Conservation (phyloP, 2,888 invertebrate species). For the Elmis aenea region DNA sequence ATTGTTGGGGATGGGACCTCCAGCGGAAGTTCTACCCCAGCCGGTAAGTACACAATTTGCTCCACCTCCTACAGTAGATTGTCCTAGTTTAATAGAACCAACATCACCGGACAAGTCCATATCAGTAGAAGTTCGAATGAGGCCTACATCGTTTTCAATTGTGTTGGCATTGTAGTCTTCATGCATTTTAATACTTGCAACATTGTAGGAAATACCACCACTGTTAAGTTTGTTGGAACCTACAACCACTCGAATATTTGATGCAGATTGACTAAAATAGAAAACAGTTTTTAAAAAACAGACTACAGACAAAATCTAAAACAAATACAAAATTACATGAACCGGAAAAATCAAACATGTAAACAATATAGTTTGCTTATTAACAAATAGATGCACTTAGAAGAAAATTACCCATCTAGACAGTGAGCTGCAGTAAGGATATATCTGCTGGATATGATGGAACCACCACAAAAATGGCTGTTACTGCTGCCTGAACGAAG, state of each 20-base stretch:
- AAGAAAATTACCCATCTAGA: slow-evolving; percentile 15
- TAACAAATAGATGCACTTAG: too few relatives aligned
- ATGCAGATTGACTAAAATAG: too few relatives aligned
- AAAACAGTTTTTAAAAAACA: too few relatives aligned
- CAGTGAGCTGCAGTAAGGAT: slow-evolving; percentile 35
- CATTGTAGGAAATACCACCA: slow-evolving; percentile 47
- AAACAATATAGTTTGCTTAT: too few relatives aligned
- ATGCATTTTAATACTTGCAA: slow-evolving; percentile 47
- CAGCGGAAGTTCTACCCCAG: slow-evolving; percentile 56
- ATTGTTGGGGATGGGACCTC: slow-evolving; percentile 44
- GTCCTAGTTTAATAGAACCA: slow-evolving; percentile 54
- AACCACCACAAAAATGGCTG: slow-evolving; percentile 33
- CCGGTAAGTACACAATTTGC: slow-evolving; percentile 54
- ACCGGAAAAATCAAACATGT: too few relatives aligned
- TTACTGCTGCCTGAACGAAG: too few relatives aligned
- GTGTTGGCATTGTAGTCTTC: slow-evolving; percentile 42
- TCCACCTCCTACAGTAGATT: slow-evolving; percentile 49
- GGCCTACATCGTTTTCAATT: slow-evolving; percentile 62
- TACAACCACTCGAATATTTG: slow-evolving; percentile 44
- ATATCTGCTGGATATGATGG: slow-evolving; percentile 23
- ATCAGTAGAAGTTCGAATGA: slow-evolving; percentile 54
- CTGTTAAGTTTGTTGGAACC: slow-evolving; percentile 52
- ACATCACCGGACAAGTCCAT: slow-evolving; percentile 52
- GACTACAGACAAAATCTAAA: too few relatives aligned
- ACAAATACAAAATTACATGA: too few relatives aligned